Conservation (phyloP, 2,113 vertebrate species). For the Muntiacus muntjak region DNA sequence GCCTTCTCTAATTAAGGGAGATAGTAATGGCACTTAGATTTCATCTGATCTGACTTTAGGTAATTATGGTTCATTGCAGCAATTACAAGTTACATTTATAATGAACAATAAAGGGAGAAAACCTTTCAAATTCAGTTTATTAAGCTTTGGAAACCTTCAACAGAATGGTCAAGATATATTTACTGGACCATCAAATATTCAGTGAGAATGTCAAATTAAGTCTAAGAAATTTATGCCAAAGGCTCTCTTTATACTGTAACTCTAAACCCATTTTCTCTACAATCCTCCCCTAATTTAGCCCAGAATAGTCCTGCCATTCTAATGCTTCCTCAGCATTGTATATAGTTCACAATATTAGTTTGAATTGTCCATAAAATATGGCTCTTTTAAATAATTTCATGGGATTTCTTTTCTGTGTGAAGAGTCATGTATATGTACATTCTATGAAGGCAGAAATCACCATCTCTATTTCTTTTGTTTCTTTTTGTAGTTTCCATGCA, state of each 20-base stretch:
- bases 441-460: background rate
- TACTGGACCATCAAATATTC: constrained; percentile 11
- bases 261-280: background rate
- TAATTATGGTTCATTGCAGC: constrained; percentile 63
- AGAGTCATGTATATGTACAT: background rate
- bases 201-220: background rate
- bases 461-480: background rate
- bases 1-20: constrained; percentile 63
- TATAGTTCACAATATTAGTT: background rate
- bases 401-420: background rate
- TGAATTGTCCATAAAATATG: background rate
- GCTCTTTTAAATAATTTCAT: background rate
- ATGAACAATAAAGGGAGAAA: constrained; percentile 47
- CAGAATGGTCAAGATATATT: constrained; percentile 29
- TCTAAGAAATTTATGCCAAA: background rate
- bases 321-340: background rate
- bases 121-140: constrained; percentile 32
- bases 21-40: constrained; percentile 41
- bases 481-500: background rate
- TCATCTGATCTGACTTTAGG: constrained; percentile 55
- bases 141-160: constrained; percentile 26
- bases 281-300: background rate
- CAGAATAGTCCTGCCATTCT: background rate
- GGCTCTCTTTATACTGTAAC: background rate
- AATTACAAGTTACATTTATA: constrained; percentile 61